Percentiles rank a stretch among this genome's conserved stretches.
phyloP scores from a whole-genome alignment of 2,797 vertebrate genomes.

The Florisuga fusca region DNA sequence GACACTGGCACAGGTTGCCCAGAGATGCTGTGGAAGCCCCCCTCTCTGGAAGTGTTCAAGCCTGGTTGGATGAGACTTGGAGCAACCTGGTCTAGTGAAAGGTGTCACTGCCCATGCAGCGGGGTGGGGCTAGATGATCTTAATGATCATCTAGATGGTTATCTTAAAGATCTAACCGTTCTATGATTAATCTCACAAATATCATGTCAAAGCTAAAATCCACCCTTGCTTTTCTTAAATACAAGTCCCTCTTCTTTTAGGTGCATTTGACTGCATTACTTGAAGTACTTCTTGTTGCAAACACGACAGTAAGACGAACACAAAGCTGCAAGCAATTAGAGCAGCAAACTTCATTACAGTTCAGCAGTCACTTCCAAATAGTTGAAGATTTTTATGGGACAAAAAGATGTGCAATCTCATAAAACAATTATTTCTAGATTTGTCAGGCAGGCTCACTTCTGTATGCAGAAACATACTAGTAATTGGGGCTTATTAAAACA shows the following conservation, averaged over 20 bases:
- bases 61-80: too few relatives aligned
- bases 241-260: background rate
- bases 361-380: background rate
- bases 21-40: too few relatives aligned
- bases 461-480: background rate
- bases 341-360: background rate
- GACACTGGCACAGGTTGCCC: too few relatives aligned
- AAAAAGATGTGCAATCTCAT: background rate
- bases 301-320: too few relatives aligned
- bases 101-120: too few relatives aligned
- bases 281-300: background rate
- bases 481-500: background rate
- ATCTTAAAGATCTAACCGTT: too few relatives aligned
- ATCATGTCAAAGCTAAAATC: background rate
- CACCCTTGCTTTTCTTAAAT: background rate
- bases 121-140: too few relatives aligned
- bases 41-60: too few relatives aligned
- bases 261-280: background rate
- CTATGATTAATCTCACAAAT: background rate
- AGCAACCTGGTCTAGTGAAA: too few relatives aligned
- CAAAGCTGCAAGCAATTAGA: background rate
- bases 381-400: background rate
- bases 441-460: background rate
- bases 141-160: too few relatives aligned
- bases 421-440: background rate